Conservation (phyloP, 2,113 vertebrate genomes). For the Peucedramus taeniatus region DNA sequence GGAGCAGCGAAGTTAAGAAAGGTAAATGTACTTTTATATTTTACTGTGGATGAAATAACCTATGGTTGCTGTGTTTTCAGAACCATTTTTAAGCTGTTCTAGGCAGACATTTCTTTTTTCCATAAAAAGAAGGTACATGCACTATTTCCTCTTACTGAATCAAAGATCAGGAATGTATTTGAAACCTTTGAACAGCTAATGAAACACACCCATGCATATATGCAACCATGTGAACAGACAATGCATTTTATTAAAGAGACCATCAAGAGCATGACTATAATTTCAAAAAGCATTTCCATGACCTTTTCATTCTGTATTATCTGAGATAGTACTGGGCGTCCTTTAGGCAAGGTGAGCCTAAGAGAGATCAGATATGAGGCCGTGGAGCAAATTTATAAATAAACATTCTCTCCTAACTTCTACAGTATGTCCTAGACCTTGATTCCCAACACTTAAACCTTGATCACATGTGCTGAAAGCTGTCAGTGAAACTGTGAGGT, state of each 20-base stretch:
- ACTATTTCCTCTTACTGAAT: background rate
- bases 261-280: background rate
- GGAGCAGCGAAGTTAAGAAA: conserved; percentile 87
- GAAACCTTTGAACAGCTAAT: background rate
- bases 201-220: background rate
- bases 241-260: background rate
- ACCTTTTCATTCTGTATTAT: background rate
- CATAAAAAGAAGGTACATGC: background rate
- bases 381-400: background rate
- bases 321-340: background rate
- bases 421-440: background rate
- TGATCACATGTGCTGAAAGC: background rate
- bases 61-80: background rate
- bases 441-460: background rate
- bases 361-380: background rate
- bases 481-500: background rate
- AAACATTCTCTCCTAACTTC: background rate
- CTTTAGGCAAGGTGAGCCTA: background rate
- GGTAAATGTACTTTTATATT: conserved; percentile 65
- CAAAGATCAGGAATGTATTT: background rate
- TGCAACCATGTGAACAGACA: background rate
- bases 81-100: background rate
- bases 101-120: background rate
- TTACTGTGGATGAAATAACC: background rate
- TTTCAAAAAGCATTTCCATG: background rate